phyloP scores from a whole-genome alignment of 1,140 invertebrate species.

The Papilio polytes region DNA sequence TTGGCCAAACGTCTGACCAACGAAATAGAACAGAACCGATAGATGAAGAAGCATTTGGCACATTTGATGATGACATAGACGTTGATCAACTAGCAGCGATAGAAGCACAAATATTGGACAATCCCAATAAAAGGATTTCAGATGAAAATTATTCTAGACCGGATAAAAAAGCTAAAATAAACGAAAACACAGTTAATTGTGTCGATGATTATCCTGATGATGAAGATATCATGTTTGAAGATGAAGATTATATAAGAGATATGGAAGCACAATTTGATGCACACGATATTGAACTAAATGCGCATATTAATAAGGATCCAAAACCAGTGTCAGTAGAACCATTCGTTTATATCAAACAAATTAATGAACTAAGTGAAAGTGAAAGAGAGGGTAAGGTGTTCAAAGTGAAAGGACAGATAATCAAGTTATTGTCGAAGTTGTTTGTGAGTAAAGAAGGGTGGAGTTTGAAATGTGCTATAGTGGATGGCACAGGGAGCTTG shows the following conservation, averaged over 20 bases:
- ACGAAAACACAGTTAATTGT: constrained; percentile 38
- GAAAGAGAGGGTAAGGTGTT: constrained; percentile 64
- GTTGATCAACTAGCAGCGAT: constrained; percentile 64
- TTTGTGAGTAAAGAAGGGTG: constrained; percentile 67
- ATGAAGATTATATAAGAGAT: constrained; percentile 68
- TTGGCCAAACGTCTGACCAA: constrained; percentile 30
- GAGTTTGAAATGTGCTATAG: constrained; percentile 72
- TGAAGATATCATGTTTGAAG: constrained; percentile 61
- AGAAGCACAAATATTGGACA: constrained; percentile 57
- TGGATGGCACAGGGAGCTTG: constrained; percentile 71
- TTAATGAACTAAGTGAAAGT: constrained; percentile 61
- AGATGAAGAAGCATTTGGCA: constrained; percentile 46
- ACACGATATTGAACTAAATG: constrained; percentile 41
- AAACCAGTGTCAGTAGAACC: constrained; percentile 59
- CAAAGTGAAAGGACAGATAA: constrained; percentile 72
- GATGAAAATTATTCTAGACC: constrained; percentile 47
- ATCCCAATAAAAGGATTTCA: constrained; percentile 53
- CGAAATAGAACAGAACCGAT: constrained; percentile 39
- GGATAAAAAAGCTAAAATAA: constrained; percentile 66
- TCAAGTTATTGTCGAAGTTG: constrained; percentile 70
- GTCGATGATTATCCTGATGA: constrained; percentile 61
- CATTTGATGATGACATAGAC: constrained; percentile 68
- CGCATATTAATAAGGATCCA: constrained; percentile 43
- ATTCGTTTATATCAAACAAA: constrained; percentile 77
- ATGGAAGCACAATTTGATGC: constrained; percentile 63